Conservation (phyloP, 2,888 invertebrate genomes). For the Tachina fera region DNA sequence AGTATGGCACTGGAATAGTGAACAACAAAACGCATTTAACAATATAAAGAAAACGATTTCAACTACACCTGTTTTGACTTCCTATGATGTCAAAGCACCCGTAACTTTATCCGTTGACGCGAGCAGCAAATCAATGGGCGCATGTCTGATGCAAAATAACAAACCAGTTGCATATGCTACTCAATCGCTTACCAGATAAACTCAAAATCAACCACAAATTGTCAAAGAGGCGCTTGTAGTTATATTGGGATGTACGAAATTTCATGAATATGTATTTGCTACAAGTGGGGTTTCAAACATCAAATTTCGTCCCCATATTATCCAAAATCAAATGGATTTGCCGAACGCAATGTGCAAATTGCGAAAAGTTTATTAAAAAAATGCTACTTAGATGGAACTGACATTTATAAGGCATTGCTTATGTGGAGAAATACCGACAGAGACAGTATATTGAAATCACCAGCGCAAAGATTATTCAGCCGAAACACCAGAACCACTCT, state of each 20-base stretch:
- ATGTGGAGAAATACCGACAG: neutral
- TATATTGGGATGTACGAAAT: conserved; percentile 75
- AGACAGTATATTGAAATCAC: neutral
- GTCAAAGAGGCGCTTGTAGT: conserved; percentile 76
- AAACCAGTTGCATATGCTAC: conserved; percentile 78
- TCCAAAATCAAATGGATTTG: neutral
- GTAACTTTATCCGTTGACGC: conserved; percentile 71
- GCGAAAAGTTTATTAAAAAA: neutral
- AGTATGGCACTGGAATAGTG: neutral
- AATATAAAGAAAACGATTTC: neutral
- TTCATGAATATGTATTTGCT: conserved; percentile 76
- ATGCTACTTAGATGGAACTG: neutral
- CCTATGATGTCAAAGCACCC: conserved; percentile 4
- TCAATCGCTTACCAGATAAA: conserved; percentile 72
- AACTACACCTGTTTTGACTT: neutral
- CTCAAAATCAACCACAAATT: conserved; percentile 62
- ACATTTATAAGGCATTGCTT: neutral
- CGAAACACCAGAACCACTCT: conserved; percentile 3
- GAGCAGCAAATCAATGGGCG: conserved; percentile 72
- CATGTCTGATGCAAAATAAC: conserved; percentile 76
- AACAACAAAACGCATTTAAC: neutral
- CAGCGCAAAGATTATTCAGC: no score
- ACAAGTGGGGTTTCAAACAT: neutral
- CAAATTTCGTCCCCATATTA: neutral
- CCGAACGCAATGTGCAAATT: no score